Base-by-base conservation (phyloP, 2,797 vertebrate species). In the Scarus forsteni region DNA sequence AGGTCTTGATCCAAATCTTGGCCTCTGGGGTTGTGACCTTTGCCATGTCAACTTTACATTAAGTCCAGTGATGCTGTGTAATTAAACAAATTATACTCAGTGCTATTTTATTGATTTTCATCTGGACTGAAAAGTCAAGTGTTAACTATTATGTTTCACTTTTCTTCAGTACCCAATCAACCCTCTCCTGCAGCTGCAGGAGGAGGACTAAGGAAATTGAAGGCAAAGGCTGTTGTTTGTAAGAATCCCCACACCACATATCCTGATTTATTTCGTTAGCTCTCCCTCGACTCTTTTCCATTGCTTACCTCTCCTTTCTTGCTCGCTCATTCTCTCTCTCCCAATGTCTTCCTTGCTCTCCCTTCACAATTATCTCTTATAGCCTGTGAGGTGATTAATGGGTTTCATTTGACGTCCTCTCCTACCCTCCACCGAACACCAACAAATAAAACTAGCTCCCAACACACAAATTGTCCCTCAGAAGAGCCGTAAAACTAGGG, bases 381-480 rank as follows among this genome's bases (percentile, higher is more conserved):
- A 92, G 93, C 92, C 92, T 92, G 90, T 84, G 89, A 89, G 92
- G 93, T 95, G 95, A 95, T 95, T 94, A 95, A 95, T 95, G 95
- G 92, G 78, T 94, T 95, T 95, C 94, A 95, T 95, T 95, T 93
- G 89, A 93, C 90, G 78, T 93, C 90, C 90, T 93, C 89, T 90
- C 87, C 90, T 91, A 87, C 90, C 90, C 92, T 93, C 92, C 90
- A 77, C 89, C 84, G 79, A 93, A 88, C 90, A 91, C 86, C 90
- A 88, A 90, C 93, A 95, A 95, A 95, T 94, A 94, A 95, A 92
- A 93, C 89, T 89, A 73, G 66, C 83, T 88, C 90, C 92, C 92
- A 86, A 89, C 81, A 88, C 93, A 92, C 94, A 95, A 94, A 95
- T 95, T 92, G 94, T 94, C 88, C 94, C 94, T 93, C 94, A 83